Conservation (phyloP, 1,140 invertebrate genomes). For the Aphaenogaster ashmeadi region DNA sequence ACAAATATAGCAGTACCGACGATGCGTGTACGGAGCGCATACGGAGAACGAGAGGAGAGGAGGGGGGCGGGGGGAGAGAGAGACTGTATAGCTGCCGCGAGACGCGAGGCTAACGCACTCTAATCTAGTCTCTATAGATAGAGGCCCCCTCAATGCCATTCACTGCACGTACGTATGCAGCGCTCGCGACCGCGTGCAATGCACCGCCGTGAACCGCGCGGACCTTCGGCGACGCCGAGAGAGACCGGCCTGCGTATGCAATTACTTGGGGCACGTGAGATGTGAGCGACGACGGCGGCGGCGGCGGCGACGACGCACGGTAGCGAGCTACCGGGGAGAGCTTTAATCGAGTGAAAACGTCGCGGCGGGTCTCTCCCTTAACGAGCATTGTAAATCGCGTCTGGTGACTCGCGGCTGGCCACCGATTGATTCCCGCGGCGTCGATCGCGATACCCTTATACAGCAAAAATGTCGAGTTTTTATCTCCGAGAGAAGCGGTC, state of each 20-base stretch:
- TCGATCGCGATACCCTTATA: constrained; percentile 22
- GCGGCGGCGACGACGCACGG: not conserved
- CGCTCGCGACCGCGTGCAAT: constrained; percentile 65
- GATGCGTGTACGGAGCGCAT: constrained; percentile 50
- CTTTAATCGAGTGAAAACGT: constrained; percentile 62
- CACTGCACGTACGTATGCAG: constrained; percentile 75
- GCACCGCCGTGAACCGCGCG: constrained; percentile 71
- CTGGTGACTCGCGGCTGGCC: constrained; percentile 3
- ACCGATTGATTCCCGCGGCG: constrained; percentile 29
- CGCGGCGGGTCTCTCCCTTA: constrained; percentile 53
- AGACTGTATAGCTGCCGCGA: constrained; percentile 49
- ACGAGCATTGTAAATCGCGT: constrained; percentile 44
- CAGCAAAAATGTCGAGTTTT: not conserved
- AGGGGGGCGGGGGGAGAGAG: not conserved
- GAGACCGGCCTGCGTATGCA: constrained; percentile 56
- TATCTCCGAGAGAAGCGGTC: not conserved
- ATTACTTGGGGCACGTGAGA: constrained; percentile 67
- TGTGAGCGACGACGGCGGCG: not conserved
- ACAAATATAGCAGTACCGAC: constrained; percentile 72
- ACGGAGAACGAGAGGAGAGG: not conserved
- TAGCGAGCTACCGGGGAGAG: constrained; percentile 30
- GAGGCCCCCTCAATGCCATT: constrained; percentile 77
- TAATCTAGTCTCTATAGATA: constrained; percentile 79
- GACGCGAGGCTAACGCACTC: constrained; percentile 77
- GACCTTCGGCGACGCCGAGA: constrained; percentile 65